phyloP scores from a whole-genome alignment of 2,113 vertebrate species.

The Copsychus sechellarum region DNA sequence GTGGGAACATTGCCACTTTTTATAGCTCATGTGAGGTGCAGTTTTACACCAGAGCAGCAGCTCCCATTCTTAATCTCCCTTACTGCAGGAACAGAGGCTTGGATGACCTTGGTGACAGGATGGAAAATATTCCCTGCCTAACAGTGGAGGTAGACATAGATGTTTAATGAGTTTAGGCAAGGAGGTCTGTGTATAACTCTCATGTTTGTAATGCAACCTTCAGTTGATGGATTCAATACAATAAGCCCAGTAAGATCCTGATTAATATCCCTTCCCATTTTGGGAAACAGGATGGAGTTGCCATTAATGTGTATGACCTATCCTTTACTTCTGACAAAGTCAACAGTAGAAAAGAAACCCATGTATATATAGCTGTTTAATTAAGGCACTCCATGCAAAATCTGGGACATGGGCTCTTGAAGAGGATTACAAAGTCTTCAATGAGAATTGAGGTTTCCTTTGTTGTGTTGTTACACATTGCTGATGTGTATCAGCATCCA shows the following conservation, averaged over 20 bases:
- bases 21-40: neutral
- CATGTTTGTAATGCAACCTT: neutral
- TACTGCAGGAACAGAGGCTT: neutral
- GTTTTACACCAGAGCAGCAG: neutral
- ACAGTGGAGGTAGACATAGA: neutral
- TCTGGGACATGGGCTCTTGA: neutral
- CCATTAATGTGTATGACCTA: neutral
- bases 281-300: neutral
- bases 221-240: neutral
- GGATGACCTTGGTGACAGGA: neutral
- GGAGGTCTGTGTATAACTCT: neutral
- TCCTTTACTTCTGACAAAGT: neutral
- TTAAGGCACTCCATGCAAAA: neutral
- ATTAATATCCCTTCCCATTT: neutral
- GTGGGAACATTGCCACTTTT: neutral
- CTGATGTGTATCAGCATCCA: neutral
- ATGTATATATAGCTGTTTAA: neutral
- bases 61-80: neutral
- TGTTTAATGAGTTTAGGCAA: neutral
- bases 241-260: neutral
- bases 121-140: neutral
- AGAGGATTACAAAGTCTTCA: neutral
- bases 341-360: neutral
- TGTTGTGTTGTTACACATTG: accelerated
- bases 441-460: neutral